Percentiles rank a stretch among this genome's conserved stretches.
Conservation (phyloP, 2,888 invertebrate genomes). For the Drosophila niveifrons region DNA sequence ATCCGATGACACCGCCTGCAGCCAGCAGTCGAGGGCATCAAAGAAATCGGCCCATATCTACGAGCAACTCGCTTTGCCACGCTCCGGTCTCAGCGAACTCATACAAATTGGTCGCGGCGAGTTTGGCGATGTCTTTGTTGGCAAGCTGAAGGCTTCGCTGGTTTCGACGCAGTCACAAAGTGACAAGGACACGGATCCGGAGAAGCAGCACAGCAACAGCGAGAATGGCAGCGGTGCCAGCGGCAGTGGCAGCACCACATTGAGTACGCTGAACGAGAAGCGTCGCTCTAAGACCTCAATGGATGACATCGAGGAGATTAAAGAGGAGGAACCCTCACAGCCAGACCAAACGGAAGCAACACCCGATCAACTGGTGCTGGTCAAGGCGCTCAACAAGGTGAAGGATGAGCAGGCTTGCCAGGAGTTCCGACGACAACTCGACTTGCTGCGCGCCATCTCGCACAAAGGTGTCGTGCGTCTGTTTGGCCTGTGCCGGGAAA, state of each 20-base stretch:
- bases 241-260: slow-evolving; percentile 68
- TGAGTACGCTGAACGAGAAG: slow-evolving; percentile 81
- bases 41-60: slow-evolving; percentile 87
- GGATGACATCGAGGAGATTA: slow-evolving; percentile 85
- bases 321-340: slow-evolving; percentile 73
- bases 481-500: slow-evolving; percentile 92
- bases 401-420: slow-evolving; percentile 92
- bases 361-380: slow-evolving; percentile 87
- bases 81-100: slow-evolving; percentile 90
- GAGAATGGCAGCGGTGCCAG: slow-evolving; percentile 74
- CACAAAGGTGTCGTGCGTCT: slow-evolving; percentile 93
- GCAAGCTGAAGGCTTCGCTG: slow-evolving; percentile 86
- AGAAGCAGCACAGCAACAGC: slow-evolving; percentile 80
- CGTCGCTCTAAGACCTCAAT: slow-evolving; percentile 85
- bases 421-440: slow-evolving; percentile 95
- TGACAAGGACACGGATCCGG: slow-evolving; percentile 78
- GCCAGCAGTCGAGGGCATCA: slow-evolving; percentile 88
- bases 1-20: slow-evolving; percentile 89
- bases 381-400: slow-evolving; percentile 91
- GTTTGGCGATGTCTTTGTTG: slow-evolving; percentile 96
- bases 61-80: slow-evolving; percentile 91
- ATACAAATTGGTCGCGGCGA: slow-evolving; percentile 93
- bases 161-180: slow-evolving; percentile 31
- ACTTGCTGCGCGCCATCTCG: slow-evolving; percentile 92
- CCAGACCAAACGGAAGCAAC: slow-evolving; percentile 48